Conservation (phyloP, 2,113 vertebrate species). For the Eurystomus gularis region DNA sequence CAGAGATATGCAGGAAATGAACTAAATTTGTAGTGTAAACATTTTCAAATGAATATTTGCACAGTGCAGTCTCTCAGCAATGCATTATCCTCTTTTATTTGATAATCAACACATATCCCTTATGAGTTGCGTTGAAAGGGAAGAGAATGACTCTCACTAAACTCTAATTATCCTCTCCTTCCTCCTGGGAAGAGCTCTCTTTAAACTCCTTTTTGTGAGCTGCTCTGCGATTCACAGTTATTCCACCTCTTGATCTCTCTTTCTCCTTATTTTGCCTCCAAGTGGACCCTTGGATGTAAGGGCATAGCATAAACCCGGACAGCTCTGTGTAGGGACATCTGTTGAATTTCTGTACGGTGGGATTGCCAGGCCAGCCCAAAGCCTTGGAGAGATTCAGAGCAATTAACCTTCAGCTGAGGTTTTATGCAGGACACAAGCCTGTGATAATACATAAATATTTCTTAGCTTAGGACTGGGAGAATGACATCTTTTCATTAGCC, state of each 20-base stretch:
- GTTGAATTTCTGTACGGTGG: not conserved
- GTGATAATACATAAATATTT: not conserved
- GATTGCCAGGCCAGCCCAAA: not conserved
- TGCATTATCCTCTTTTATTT: slow-evolving; percentile 61
- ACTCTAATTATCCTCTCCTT: slow-evolving; percentile 51
- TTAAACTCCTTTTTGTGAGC: slow-evolving; percentile 16
- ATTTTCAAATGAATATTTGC: slow-evolving; percentile 68
- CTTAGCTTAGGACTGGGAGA: not conserved
- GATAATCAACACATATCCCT: slow-evolving; percentile 61
- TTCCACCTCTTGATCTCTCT: not conserved
- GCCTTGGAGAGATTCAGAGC: not conserved
- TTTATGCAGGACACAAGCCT: not conserved
- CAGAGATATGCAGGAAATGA: slow-evolving; percentile 58
- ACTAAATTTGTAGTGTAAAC: slow-evolving; percentile 65
- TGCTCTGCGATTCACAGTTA: not conserved
- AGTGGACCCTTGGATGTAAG: not conserved
- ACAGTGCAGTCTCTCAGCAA: slow-evolving; percentile 51
- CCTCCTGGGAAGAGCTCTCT: slow-evolving; percentile 51
- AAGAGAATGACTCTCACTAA: slow-evolving; percentile 57
- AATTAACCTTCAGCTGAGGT: not conserved
- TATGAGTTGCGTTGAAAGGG: slow-evolving; percentile 38
- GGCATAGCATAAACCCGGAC: not conserved
- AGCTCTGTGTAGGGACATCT: fast-evolving
- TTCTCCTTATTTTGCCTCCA: not conserved
- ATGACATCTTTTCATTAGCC: not conserved